Base-by-base conservation (phyloP, 2,113 vertebrate genomes). In the Eclectus roratus region DNA sequence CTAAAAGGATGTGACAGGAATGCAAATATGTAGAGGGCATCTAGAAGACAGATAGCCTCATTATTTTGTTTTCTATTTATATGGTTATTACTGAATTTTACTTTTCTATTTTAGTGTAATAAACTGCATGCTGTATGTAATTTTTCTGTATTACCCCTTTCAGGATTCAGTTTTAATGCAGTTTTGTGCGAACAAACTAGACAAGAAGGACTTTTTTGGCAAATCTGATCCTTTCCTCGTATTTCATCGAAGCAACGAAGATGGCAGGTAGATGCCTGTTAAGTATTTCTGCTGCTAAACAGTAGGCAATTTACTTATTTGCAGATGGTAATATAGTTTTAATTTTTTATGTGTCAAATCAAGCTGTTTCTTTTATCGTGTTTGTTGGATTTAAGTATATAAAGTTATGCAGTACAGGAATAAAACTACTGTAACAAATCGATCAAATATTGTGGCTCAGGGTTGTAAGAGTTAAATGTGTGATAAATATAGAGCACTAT, bases 181-280 rank as follows among this genome's bases (percentile, higher is more conserved):
- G 56, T 98, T 99, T 96, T 99, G 99, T 78, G 99, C 98, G 2
- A 99, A 99, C 97, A 99, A 99, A 85, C 89, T 99, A 77, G 99
- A 99, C 97, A 99, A 99, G 96, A 99, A 99, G 92, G 98, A 99
- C 96, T 99, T 99, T 97, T 99, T 99, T 46, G 99, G 99, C 76
- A 99, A 99, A 95, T 99, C 99, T 1, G 99, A 99, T 93, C 99
- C 99, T 61, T 99, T 99, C 94, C 97, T 99, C 84, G 98, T 99
- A 52, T 99, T 99, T 97, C 97, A 98, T 96, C 96, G 99, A 91
- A 99, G 99, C 97, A 99, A 99, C 52, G 99, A 99, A 97, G 99
- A 99, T 71, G 97, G 98, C 97, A 98, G 98, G 99, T 99, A 97
- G 55, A 50, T 80, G 15, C 49, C 10, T 83, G 12, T 77, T 64